A percentile compares a stretch with the other conserved stretches of the same genome.
Conservation (phyloP, 2,113 vertebrate genomes). For the Sphyrna mokarran region DNA sequence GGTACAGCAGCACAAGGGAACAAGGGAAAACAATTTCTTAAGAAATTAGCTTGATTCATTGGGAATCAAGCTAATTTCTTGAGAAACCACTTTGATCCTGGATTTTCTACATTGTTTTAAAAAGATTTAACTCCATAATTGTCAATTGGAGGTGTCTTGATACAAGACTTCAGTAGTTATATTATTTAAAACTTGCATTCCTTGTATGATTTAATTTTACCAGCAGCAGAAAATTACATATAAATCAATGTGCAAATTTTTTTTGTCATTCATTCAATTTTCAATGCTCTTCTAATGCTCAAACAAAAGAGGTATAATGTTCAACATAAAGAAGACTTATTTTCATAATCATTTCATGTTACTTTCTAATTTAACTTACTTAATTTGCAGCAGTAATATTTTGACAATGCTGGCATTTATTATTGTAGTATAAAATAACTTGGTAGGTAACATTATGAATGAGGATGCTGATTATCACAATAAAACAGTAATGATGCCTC, state of each 20-base stretch:
- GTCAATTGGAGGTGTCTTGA: neutral
- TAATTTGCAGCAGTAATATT: conserved; percentile 11
- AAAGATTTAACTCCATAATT: neutral
- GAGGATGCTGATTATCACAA: neutral
- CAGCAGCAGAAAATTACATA: neutral
- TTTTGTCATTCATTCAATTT: neutral
- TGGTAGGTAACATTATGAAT: neutral
- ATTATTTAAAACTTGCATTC: neutral
- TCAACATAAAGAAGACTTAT: neutral
- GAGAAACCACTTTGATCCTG: neutral
- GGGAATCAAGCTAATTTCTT: too few relatives aligned
- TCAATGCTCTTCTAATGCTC: neutral
- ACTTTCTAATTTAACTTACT: neutral
- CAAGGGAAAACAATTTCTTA: too few relatives aligned
- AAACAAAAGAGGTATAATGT: neutral
- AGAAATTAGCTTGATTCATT: too few relatives aligned
- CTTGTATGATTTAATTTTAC: neutral
- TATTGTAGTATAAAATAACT: neutral
- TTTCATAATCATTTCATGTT: neutral
- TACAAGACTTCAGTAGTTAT: neutral
- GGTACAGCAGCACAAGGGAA: neutral
- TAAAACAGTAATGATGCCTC: neutral
- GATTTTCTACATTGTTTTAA: neutral
- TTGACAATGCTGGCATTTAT: neutral
- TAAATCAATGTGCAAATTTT: neutral